These are phyloP conservation scores for Caenorhabditis briggsae DNA, from an alignment of 1,140 invertebrate species.

Conservation along the genomic window DNA sequence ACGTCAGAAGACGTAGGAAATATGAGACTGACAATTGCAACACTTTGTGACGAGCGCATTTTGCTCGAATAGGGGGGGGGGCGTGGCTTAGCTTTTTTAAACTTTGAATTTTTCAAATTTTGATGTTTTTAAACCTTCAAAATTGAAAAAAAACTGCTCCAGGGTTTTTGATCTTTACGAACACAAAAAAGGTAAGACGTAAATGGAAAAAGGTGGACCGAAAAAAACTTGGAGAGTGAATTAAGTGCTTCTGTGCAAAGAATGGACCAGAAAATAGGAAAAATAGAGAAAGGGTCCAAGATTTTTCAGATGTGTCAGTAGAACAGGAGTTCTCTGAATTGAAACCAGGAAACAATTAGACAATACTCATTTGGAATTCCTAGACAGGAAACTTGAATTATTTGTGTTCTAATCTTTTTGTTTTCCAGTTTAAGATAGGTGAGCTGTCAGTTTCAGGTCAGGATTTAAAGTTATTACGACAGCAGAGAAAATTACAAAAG, in stretches of 20 bases:
- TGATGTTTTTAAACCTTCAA: too few species aligned
- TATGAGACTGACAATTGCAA: slow-evolving; percentile 52
- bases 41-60: slow-evolving; percentile 32
- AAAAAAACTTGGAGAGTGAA: neutral
- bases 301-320: neutral
- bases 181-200: neutral
- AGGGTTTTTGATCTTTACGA: too few species aligned
- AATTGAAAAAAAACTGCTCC: too few species aligned
- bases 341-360: neutral
- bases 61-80: neutral
- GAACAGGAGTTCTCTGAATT: neutral
- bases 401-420: neutral
- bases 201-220: neutral
- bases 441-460: neutral
- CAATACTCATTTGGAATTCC: neutral
- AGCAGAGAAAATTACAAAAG: too few species aligned
- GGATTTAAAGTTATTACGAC: too few species aligned
- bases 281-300: neutral
- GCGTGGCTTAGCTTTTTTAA: neutral
- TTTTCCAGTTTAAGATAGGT: neutral
- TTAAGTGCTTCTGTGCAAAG: neutral
- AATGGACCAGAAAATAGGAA: neutral
- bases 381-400: neutral
- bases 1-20: slow-evolving; percentile 35
- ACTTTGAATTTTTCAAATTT: too few species aligned